phyloP scores from a whole-genome alignment of 2,797 vertebrate genomes.

The Hapalemur alaotrensis region DNA sequence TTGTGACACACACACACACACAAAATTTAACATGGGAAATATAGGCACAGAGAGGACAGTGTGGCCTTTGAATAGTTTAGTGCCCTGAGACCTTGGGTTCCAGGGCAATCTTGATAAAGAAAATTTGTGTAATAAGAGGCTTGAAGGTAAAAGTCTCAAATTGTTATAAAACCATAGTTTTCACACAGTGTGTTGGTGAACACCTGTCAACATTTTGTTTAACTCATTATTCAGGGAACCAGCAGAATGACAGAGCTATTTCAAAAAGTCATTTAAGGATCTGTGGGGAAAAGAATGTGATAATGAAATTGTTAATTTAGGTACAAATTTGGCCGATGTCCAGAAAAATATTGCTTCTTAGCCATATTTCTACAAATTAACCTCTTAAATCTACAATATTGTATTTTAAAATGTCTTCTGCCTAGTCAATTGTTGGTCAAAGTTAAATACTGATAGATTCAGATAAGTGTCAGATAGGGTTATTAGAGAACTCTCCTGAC shows the following conservation, averaged over 20 bases:
- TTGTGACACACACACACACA: not conserved
- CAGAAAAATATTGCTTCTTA: not conserved
- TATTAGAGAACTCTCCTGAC: not conserved
- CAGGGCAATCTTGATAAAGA: not conserved
- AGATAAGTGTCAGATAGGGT: not conserved
- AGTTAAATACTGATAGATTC: not conserved
- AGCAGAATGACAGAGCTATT: not conserved
- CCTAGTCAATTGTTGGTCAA: not conserved
- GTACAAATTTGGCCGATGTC: not conserved
- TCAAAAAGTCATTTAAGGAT: constrained; percentile 5
- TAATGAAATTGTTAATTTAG: not conserved
- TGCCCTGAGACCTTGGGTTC: not conserved
- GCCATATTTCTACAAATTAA: constrained; percentile 31
- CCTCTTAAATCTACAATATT: not conserved
- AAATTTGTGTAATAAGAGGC: not conserved
- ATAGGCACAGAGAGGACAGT: not conserved
- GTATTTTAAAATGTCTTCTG: not conserved
- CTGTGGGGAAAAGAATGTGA: not conserved
- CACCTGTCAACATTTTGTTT: not conserved
- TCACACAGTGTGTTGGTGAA: not conserved
- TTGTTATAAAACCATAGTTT: not conserved
- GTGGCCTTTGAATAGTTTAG: not conserved
- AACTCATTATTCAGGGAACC: not conserved
- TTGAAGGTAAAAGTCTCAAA: not conserved
- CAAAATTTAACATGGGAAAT: not conserved